A percentile compares a stretch with the other conserved stretches of the same genome.
phyloP scores from a whole-genome alignment of 2,113 vertebrate species.

The Pontoporia blainvillei region DNA sequence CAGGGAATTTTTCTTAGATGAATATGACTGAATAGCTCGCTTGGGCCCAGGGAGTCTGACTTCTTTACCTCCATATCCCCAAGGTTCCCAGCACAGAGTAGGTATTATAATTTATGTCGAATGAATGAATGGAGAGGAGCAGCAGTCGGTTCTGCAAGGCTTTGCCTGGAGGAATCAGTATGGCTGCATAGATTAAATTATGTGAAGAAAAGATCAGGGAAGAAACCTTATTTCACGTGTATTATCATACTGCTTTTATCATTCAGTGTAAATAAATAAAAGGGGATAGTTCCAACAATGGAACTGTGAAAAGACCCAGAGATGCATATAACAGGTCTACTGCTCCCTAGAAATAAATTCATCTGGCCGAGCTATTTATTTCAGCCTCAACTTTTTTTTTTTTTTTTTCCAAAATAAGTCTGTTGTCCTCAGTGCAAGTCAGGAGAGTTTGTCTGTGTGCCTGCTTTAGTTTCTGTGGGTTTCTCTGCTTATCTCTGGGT shows the following conservation, averaged over 20 bases:
- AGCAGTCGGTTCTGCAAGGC: background rate
- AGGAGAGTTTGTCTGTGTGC: conserved; percentile 2
- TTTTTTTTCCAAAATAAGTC: background rate
- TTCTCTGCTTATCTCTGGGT: background rate
- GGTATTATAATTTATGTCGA: background rate
- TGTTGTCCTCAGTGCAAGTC: background rate
- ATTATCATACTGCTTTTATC: conserved; percentile 37
- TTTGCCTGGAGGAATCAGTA: background rate
- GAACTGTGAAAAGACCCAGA: conserved; percentile 33
- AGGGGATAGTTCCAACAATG: conserved; percentile 47
- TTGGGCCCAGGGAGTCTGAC: background rate
- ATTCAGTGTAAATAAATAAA: conserved; percentile 56
- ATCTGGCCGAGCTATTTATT: conserved; percentile 35
- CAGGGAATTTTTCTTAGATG: background rate
- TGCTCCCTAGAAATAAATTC: conserved; percentile 42
- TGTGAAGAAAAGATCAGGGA: conserved; percentile 16
- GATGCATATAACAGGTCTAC: conserved; percentile 36
- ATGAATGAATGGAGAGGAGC: background rate
- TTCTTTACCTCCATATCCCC: background rate
- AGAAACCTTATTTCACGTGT: conserved; percentile 46
- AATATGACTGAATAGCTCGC: background rate
- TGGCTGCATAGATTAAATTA: background rate
- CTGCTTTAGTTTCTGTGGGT: background rate
- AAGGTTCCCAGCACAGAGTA: background rate
- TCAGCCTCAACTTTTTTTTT: background rate